Base-by-base conservation (phyloP, 1,140 invertebrate species). In the Cydia splendana region DNA sequence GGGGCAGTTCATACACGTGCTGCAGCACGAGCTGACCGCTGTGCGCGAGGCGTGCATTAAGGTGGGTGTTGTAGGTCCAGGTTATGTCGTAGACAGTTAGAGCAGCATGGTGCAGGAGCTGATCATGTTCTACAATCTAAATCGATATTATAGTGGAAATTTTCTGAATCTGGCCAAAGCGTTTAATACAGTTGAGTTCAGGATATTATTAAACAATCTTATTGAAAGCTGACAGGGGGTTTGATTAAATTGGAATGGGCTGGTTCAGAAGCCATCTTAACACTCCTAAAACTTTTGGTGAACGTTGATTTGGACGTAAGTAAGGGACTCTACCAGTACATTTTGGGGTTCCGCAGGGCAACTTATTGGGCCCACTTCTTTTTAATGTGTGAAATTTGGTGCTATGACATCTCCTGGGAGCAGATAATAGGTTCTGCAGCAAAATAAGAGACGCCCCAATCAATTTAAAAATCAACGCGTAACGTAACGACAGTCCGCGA, bases 11-110 rank as follows among this genome's bases (percentile, higher is more conserved):
- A 93, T 96, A 15, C 96, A 98, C 90, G 97, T 99, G 57, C 93
- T 99, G 65, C 98, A 98, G 87, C 98, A 99, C 86, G 99, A 99
- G 93, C 94, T 99, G 79, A 98, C 98, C 15, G 98, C 99, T 7
- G 98, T 99, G 82, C 95, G 99, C 75, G 98, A 99, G 93, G 99
- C 99, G 67, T 99, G 99, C 91, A 98, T 99, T 13, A 45, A 45
- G 45, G 45, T 45, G 45, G 45, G 45, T 45, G 45, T 45, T 2
- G 34, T 38, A 38, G 34, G 7, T 42, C 38, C 5, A 38, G 34
- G 42, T 12, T 0, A 45, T 10, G 42, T 45, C 53, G 20, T n/a
- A 57, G n/a, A 42, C 38, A 10, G 38, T 10, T 42, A 5, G 34
- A 34, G 34, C 34, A 34, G 34, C 34, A 0, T 34, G 34, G 34